Evolutionary conservation across 2,797 vertebrate species (phyloP), one percentile per base, ranked within the genome.

Genomic region (Chiloscyllium punctatum): DNA sequence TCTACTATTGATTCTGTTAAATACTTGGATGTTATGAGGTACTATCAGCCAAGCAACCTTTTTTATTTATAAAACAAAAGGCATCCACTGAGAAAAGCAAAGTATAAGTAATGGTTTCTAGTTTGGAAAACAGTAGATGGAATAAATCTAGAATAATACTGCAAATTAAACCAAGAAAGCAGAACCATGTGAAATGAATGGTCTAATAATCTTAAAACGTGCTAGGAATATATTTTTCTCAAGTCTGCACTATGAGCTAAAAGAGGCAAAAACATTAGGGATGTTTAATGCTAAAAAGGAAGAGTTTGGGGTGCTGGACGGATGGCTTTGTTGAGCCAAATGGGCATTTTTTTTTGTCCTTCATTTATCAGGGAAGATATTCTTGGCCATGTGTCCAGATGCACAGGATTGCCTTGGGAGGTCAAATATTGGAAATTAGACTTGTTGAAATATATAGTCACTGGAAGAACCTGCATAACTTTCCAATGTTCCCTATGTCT

Each of bases 141-240:
- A 69, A 69, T 92, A 92, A 92, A 88, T 92, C 90, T 25, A 42
- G 18, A 69, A 92, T 92, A 92, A 69, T 42, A 69, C 9, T 69
- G 37, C 66, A 23, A 68, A 11, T 68, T 69, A 69, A 92, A 92
- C 21, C 23, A 69, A n/a, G 62, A 42, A 42, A 69, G 66, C 90
- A 92, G 68, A 92, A 30, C n/a, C 62, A 62, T 62, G 88, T 62
- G 62, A 66, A 18, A n/a, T n/a, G n/a, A 69, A 69, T 69, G 8
- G 8, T 69, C 69, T 69, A 92, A 92, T 92, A 69, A 21, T 4
- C 66, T 68, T 69, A 37, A 69, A 25, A 69, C 8, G 21, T 92
- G 66, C 66, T 37, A 1, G 21, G 90, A 69, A 69, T 25, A 92
- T 0, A 0, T 27, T 69, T 69, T 69, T 27, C 90, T 23, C 16